These are phyloP conservation scores for Otolemur garnettii DNA, from an alignment of 2,113 vertebrate genomes.

Conservation along the genomic window DNA sequence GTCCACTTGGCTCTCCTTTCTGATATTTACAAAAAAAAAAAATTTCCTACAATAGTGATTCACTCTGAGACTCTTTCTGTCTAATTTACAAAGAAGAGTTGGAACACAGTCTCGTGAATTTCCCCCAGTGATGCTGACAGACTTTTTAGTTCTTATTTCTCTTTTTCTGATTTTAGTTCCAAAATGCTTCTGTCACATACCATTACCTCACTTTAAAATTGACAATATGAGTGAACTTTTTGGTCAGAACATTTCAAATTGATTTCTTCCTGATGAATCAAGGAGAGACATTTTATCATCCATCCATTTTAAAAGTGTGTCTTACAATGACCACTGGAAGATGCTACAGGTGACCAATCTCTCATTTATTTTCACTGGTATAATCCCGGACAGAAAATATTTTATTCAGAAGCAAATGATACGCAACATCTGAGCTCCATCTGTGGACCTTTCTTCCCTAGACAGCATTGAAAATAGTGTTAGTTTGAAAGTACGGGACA, in stretches of 20 bases:
- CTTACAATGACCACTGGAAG: background rate
- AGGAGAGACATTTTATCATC: slow-evolving; percentile 29
- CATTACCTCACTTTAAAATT: background rate
- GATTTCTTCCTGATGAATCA: slow-evolving; percentile 28
- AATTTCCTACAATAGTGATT: background rate
- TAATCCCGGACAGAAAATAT: slow-evolving; percentile 6
- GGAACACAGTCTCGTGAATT: background rate
- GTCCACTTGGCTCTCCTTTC: background rate
- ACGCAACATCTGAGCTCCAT: background rate
- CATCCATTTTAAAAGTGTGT: background rate
- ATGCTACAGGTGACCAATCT: background rate
- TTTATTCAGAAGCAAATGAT: background rate
- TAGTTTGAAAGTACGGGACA: background rate
- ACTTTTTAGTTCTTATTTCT: background rate
- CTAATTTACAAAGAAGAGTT: background rate
- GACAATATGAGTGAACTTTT: background rate
- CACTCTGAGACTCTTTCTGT: background rate
- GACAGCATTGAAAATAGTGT: background rate
- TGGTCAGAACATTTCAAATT: slow-evolving; percentile 27
- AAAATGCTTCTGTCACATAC: background rate
- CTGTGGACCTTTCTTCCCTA: background rate
- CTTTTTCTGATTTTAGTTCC: background rate
- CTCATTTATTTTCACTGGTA: slow-evolving; percentile 7
- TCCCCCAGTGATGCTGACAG: background rate
- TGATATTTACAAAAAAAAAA: background rate